These are phyloP conservation scores for Pterois miles DNA, from an alignment of 2,797 vertebrate species.

Conservation along the genomic window DNA sequence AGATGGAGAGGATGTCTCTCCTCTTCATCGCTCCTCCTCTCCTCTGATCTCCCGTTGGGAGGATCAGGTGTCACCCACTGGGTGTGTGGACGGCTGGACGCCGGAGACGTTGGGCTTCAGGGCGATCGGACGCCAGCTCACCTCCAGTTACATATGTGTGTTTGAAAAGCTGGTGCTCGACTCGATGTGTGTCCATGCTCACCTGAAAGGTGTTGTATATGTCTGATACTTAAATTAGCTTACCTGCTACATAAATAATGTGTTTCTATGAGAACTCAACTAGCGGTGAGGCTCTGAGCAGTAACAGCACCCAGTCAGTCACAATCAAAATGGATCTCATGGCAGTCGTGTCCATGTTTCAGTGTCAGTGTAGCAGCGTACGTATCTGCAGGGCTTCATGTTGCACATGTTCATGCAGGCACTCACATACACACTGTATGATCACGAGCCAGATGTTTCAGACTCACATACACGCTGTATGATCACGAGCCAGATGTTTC, in stretches of 20 bases:
- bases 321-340: not conserved
- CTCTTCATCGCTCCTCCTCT: not conserved
- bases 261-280: constrained; percentile 12
- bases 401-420: not conserved
- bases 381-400: not conserved
- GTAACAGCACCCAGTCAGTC: not conserved
- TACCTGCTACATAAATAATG: not conserved
- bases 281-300: not conserved
- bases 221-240: not conserved
- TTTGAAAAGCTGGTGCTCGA: not conserved
- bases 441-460: too few relatives aligned
- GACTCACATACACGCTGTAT: too few relatives aligned
- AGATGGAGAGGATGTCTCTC: not conserved
- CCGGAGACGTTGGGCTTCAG: not conserved
- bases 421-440: not conserved
- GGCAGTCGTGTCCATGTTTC: not conserved
- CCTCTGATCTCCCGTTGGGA: not conserved
- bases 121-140: not conserved
- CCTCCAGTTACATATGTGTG: not conserved
- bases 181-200: not conserved
- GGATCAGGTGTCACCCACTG: constrained; percentile 22
- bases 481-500: too few relatives aligned
- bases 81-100: not conserved
- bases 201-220: not conserved
- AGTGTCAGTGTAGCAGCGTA: not conserved